Evolutionary conservation across 2,113 vertebrate genomes (phyloP), one percentile per base, ranked within the genome.

Genomic region (Etia nguti): DNA sequence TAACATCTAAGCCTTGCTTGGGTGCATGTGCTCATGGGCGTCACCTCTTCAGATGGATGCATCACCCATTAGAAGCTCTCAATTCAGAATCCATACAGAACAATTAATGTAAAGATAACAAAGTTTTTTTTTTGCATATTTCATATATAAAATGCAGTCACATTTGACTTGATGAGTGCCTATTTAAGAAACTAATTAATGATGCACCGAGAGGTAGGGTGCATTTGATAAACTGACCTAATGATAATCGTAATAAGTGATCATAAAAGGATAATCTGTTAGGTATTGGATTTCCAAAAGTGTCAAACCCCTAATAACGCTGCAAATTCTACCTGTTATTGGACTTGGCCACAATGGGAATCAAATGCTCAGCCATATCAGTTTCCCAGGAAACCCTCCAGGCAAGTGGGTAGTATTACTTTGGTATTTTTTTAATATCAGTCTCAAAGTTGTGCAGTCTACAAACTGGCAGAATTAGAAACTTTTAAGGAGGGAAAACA

Each of bases 1-100:
- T 86, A 92, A 84, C 91, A 92, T 90, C 89, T 70, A 54, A 89
- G 90, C 57, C 60, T 75, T 59, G 36, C 43, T 22, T 56, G 80
- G 50, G 48, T 55, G 1, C 24, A 77, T n/a, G 52, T 54, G 52
- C 8, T 10, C 52, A 54, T 31, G 62, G 18, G 31, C 57, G 85
- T 83, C 43, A 57, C 38, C 82, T 81, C 62, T 86, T 81, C 68
- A 43, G 68, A 48, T 83, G 83, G 18, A 50, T 50, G 16, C 1
- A 10, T 84, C 88, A 83, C 54, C 81, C 15, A 52, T 83, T 75
- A 36, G 6, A 81, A 65, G 13, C 6, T 34, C 11, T 8, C 29
- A 46, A 9, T 57, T 80, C 46, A 29, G 31, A 59, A 62, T 84
- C 10, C 10, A 56, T 46, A 77, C 7, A 12, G 52, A 86, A 22